phyloP scores from a whole-genome alignment of 2,113 vertebrate species.

The Amia ocellicauda region DNA sequence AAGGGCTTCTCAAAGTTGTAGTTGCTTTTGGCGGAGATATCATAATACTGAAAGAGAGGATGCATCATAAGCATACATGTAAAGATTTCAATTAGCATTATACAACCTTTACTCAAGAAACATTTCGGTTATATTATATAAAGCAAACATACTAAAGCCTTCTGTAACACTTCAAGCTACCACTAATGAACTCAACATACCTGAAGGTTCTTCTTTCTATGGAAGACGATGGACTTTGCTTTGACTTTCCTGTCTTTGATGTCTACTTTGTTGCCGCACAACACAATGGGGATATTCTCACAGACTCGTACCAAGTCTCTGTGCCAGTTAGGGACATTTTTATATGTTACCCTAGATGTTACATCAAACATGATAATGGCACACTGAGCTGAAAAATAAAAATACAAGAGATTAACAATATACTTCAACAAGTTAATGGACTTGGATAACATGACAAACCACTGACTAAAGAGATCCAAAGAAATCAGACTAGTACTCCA shows the following conservation, averaged over 20 bases:
- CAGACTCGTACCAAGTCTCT: slow-evolving; percentile 78
- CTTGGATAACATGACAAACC: too few relatives aligned
- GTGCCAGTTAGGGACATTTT: slow-evolving; percentile 81
- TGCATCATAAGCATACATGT: neutral
- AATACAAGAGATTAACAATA: too few relatives aligned
- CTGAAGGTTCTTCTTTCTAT: slow-evolving; percentile 83
- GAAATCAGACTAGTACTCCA: too few relatives aligned
- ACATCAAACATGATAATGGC: too few relatives aligned
- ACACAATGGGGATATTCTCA: slow-evolving; percentile 78
- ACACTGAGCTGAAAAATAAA: too few relatives aligned
- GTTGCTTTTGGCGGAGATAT: slow-evolving; percentile 81
- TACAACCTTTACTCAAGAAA: too few relatives aligned
- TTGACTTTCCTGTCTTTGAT: slow-evolving; percentile 82
- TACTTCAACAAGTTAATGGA: too few relatives aligned
- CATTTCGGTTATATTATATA: too few relatives aligned
- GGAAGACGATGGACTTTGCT: slow-evolving; percentile 79
- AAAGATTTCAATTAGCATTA: too few relatives aligned
- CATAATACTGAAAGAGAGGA: slow-evolving; percentile 62
- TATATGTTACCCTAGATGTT: slow-evolving; percentile 68
- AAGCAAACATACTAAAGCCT: too few relatives aligned
- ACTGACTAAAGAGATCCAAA: too few relatives aligned
- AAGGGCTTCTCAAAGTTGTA: slow-evolving; percentile 84
- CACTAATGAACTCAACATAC: slow-evolving; percentile 34
- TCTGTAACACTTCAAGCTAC: neutral
- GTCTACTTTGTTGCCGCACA: slow-evolving; percentile 81